A percentile compares a stretch with the other conserved stretches of the same genome.
Conservation (phyloP, 1,140 invertebrate genomes). For the Tetragnatha versicolor region DNA sequence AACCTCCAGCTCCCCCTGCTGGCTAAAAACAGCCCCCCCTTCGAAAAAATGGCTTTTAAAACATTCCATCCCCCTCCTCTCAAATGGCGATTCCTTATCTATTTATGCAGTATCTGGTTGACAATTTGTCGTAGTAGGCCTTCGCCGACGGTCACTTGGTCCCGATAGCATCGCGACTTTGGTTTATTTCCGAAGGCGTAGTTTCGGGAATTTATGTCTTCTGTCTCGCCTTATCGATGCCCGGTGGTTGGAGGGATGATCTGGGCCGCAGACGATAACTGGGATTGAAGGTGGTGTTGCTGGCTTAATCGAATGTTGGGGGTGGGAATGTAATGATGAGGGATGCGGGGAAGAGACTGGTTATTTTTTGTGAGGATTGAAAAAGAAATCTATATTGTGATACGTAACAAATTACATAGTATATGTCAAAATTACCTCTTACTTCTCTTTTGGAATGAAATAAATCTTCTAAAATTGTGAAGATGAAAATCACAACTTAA, state of each 20-base stretch:
- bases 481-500: no score
- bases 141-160: slow-evolving; percentile 14
- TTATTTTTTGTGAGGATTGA: no score
- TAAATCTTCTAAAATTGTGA: no score
- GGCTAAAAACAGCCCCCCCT: slow-evolving; percentile 27
- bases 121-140: slow-evolving; percentile 48
- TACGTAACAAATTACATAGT: no score
- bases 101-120: slow-evolving; percentile 48
- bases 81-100: slow-evolving; percentile 48
- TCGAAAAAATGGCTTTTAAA: slow-evolving; percentile 40
- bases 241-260: not conserved
- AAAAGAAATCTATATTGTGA: no score
- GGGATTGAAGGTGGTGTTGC: no score
- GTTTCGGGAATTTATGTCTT: slow-evolving; percentile 39
- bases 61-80: slow-evolving; percentile 9
- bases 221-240: not conserved
- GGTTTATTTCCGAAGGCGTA: slow-evolving; percentile 7
- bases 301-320: no score
- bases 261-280: not conserved
- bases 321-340: no score
- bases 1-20: slow-evolving; percentile 37
- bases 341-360: no score
- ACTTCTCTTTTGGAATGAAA: no score
- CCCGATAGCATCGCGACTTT: slow-evolving; percentile 41
- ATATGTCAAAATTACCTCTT: no score